phyloP scores from a whole-genome alignment of 2,888 invertebrate genomes.

The Boloria selene region DNA sequence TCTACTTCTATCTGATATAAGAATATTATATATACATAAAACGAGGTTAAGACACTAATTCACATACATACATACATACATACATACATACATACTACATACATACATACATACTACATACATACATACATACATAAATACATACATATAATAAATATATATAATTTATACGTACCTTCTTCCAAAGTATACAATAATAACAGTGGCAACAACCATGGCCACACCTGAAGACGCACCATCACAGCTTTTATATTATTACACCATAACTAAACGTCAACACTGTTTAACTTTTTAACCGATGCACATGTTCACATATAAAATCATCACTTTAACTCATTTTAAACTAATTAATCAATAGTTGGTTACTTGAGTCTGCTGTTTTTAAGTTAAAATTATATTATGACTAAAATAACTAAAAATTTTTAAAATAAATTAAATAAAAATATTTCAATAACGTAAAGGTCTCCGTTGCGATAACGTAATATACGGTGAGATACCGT shows the following conservation, averaged over 20 bases:
- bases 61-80: too few species aligned
- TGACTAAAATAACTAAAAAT: too few species aligned
- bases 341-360: neutral
- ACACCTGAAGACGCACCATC: slow-evolving; percentile 59
- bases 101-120: too few species aligned
- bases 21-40: too few species aligned
- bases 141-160: neutral
- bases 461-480: too few species aligned
- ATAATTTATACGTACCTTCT: slow-evolving; percentile 52
- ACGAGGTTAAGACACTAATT: too few species aligned
- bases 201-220: slow-evolving; percentile 50
- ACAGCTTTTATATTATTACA: slow-evolving; percentile 51
- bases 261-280: slow-evolving; percentile 50
- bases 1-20: too few species aligned
- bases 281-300: slow-evolving; percentile 16
- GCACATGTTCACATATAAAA: slow-evolving; percentile 4
- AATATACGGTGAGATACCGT: too few species aligned
- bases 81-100: too few species aligned
- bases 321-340: slow-evolving; percentile 8
- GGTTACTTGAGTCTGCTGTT: neutral
- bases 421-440: too few species aligned
- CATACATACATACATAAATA: too few species aligned
- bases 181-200: slow-evolving; percentile 54
- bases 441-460: too few species aligned
- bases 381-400: neutral